Percentiles rank a stretch among this genome's conserved stretches.
phyloP scores from a whole-genome alignment of 53 echinoderm and acorn worm genomes.

The Glandiceps talaboti region DNA sequence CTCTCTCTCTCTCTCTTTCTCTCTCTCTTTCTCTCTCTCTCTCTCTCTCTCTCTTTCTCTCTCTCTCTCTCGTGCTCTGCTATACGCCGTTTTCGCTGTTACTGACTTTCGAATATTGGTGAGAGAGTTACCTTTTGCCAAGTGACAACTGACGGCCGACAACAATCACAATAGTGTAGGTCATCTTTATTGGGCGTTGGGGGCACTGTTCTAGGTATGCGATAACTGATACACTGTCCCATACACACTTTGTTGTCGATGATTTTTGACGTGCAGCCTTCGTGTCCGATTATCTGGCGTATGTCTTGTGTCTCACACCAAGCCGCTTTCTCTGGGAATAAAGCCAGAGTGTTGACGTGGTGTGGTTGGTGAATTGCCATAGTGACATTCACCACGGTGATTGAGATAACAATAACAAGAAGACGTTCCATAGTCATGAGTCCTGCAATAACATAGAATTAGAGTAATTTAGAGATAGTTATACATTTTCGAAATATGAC shows the following conservation, averaged over 20 bases:
- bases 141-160: slow-evolving; percentile 34
- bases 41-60: too few species aligned
- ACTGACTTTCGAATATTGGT: too few species aligned
- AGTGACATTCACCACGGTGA: neutral
- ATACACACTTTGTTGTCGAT: slow-evolving; percentile 68
- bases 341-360: slow-evolving; percentile 28
- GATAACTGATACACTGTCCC: slow-evolving; percentile 74
- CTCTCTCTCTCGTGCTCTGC: too few species aligned
- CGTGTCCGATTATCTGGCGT: slow-evolving; percentile 42
- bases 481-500: too few species aligned
- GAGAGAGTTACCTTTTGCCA: slow-evolving; percentile 37
- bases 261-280: slow-evolving; percentile 43
- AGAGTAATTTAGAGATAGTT: too few species aligned
- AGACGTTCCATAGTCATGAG: neutral
- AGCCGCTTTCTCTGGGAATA: slow-evolving; percentile 53
- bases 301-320: slow-evolving; percentile 66
- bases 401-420: neutral
- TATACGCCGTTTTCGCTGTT: too few species aligned
- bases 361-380: neutral
- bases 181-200: slow-evolving; percentile 24
- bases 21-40: too few species aligned
- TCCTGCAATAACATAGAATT: too few species aligned
- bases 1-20: too few species aligned
- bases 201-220: slow-evolving; percentile 47
- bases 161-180: slow-evolving; percentile 62